phyloP scores from a whole-genome alignment of 1,140 invertebrate genomes.

The Scaptomyza hsui region DNA sequence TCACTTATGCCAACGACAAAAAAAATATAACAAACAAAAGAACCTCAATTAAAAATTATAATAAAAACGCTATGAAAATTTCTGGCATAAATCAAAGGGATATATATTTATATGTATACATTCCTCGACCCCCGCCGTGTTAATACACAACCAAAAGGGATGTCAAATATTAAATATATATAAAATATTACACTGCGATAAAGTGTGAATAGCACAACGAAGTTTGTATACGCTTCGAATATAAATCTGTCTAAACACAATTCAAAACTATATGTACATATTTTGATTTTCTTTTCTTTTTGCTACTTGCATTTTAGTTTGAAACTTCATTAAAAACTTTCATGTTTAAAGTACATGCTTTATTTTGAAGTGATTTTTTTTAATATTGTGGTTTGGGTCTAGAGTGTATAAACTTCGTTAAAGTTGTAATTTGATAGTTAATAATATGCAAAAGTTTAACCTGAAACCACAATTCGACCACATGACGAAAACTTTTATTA shows the following conservation, averaged over 20 bases:
- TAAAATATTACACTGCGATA: background rate
- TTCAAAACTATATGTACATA: no score
- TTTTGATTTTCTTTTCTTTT: no score
- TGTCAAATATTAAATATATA: background rate
- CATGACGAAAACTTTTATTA: constrained; percentile 35
- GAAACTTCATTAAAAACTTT: no score
- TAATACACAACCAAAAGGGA: no score
- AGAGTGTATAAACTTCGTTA: no score
- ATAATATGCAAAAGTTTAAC: background rate
- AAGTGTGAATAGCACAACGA: background rate
- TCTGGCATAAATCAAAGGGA: constrained; percentile 44
- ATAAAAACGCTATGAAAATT: constrained; percentile 72
- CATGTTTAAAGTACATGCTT: no score
- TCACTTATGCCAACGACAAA: background rate
- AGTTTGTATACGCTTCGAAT: background rate
- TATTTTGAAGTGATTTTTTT: no score
- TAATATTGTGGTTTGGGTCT: no score
- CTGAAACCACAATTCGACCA: constrained; percentile 4
- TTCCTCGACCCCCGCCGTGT: no score
- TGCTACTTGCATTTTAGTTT: no score
- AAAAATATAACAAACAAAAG: constrained; percentile 22
- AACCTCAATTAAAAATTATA: constrained; percentile 60
- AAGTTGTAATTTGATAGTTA: background rate
- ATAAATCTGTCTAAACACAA: no score
- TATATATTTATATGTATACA: background rate